These are phyloP conservation scores for Nothocercus nigrocapillus DNA, from an alignment of 2,113 vertebrate species.

Conservation along the genomic window DNA sequence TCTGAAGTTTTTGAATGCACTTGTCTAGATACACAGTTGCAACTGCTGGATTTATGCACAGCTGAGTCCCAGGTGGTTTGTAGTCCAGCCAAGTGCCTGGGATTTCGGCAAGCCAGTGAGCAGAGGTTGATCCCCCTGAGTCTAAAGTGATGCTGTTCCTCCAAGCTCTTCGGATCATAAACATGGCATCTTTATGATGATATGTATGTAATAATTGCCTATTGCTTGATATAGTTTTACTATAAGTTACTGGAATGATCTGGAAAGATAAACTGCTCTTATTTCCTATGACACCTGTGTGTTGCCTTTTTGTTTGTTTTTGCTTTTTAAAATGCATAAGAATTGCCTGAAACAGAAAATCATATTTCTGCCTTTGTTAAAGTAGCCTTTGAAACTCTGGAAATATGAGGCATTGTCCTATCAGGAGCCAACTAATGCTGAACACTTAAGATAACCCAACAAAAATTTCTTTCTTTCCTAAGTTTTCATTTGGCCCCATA, in stretches of 20 bases:
- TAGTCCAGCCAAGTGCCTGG: background rate
- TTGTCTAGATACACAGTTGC: background rate
- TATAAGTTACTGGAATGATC: background rate
- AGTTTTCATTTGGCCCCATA: background rate
- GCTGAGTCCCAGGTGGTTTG: constrained; percentile 44
- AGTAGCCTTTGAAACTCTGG: background rate
- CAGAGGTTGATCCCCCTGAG: background rate
- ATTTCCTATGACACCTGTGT: background rate
- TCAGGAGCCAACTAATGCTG: background rate
- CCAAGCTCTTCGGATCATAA: background rate
- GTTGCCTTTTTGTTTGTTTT: background rate
- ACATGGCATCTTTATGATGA: background rate
- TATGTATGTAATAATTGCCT: background rate
- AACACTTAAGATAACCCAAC: background rate
- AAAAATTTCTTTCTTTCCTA: too few relatives aligned
- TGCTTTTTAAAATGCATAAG: background rate
- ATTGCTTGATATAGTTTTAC: background rate
- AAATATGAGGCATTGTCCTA: background rate
- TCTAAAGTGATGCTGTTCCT: background rate
- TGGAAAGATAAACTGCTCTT: background rate
- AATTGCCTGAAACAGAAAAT: background rate
- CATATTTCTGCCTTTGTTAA: background rate
- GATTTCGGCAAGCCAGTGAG: background rate
- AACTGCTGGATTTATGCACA: background rate
- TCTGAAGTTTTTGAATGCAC: background rate